Conservation (phyloP, 2,113 vertebrate species). For the Helogale parvula region DNA sequence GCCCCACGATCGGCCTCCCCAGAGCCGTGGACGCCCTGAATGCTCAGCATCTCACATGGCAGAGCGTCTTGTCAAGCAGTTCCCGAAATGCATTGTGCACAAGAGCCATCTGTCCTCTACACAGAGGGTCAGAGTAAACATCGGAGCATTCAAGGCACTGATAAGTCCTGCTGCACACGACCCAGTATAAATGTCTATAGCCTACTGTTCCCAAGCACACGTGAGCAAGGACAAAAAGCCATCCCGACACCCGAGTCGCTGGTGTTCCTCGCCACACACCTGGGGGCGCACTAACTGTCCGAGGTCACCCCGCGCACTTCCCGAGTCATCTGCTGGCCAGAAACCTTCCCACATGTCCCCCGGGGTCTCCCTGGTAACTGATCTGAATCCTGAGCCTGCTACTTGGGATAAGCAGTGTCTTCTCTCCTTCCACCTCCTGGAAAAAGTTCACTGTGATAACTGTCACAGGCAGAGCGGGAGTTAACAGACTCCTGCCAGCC, state of each 20-base stretch:
- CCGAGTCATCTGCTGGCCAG: not conserved
- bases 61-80: not conserved
- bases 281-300: not conserved
- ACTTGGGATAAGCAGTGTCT: not conserved
- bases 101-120: not conserved
- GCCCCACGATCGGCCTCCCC: fast-evolving
- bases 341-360: not conserved
- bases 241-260: not conserved
- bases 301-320: not conserved
- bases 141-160: not conserved
- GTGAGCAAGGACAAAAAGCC: not conserved
- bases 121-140: not conserved
- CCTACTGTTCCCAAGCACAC: not conserved
- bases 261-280: not conserved
- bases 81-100: not conserved
- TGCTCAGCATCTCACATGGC: not conserved
- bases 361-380: not conserved
- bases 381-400: not conserved
- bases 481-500: not conserved
- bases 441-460: not conserved
- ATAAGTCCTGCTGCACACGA: not conserved
- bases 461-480: not conserved
- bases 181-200: not conserved
- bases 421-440: not conserved
- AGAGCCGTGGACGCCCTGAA: not conserved